Evolutionary conservation across 2,797 vertebrate genomes (phyloP), one percentile per base, ranked within the genome.

Genomic region (Sebastiscus tertius): DNA sequence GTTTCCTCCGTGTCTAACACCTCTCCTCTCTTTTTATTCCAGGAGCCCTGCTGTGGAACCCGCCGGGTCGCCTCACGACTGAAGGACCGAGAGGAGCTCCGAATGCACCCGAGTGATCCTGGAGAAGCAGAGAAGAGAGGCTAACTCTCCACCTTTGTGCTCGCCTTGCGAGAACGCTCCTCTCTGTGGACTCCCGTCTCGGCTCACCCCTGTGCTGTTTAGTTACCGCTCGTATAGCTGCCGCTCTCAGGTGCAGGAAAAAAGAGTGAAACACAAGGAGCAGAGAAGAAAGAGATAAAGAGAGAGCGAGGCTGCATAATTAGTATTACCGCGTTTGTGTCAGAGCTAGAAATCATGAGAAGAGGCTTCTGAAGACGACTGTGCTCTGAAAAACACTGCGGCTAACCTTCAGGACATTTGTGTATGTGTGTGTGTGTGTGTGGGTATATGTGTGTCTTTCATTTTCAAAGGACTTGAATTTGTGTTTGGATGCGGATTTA

Each of bases 401-500:
- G 70, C 90, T 73, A 81, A 86, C 89, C 90, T 91, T 79, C 65
- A 79, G 86, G 86, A 89, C 86, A 89, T 89, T 92, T 90, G 83
- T 76, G 84, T 91, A 82, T 80, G 83, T 72, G 42, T 31, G 60
- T n/a, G 64, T 24, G 61, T 65, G 36, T 39, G 80, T 84, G 86
- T 55, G 82, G 46, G 73, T 90, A 27, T 83, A 83, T 88, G 87
- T 72, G 78, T 60, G 73, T 68, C 83, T 90, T 90, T 89, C 52
- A 86, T 89, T 90, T 93, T 91, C 85, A 92, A 93, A 92, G 88
- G 84, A 90, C 89, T 81, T 77, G 77, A 88, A 77, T 89, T 94
- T 87, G 85, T 90, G 39, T 90, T 89, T 89, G 88, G 85, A 94
- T 92, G 90, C 76, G 24, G 86, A 89, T 91, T 94, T 92, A 93